Evolutionary conservation across 2,888 invertebrate species (phyloP).

Genomic region (Oscheius sp.): DNA sequence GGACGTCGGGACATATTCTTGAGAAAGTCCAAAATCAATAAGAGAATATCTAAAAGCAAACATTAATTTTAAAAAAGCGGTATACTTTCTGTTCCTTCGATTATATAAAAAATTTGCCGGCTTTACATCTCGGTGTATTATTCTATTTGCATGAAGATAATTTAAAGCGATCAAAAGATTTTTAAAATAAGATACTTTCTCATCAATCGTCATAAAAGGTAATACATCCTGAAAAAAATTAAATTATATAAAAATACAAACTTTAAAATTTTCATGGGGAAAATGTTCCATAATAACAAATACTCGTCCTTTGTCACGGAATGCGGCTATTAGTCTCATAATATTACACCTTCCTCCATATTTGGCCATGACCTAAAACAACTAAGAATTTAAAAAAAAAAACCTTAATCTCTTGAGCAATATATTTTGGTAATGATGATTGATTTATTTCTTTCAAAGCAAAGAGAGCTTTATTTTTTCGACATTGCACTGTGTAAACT

Average conservation of each 20-base stretch:
- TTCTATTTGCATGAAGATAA: conserved; percentile 83
- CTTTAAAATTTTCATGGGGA: conserved; percentile 82
- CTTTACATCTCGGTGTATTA: conserved; percentile 89
- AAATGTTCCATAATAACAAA: conserved; percentile 90
- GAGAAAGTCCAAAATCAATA: conserved; percentile 89
- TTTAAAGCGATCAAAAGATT: conserved; percentile 82
- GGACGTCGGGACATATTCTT: conserved; percentile 71
- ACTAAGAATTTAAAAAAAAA: neutral
- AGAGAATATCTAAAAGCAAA: conserved; percentile 75
- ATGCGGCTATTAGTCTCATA: conserved; percentile 36
- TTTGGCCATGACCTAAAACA: conserved; percentile 20
- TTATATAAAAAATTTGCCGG: conserved; percentile 90
- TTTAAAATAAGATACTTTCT: conserved; percentile 82
- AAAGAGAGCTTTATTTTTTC: conserved; percentile 30
- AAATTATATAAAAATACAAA: conserved; percentile 73
- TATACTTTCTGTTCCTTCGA: conserved; percentile 72
- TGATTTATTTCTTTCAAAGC: conserved; percentile 48
- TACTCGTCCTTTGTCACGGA: conserved; percentile 77
- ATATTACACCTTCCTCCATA: conserved; percentile 26
- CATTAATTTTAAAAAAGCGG: neutral
- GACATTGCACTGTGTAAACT: conserved; percentile 45
- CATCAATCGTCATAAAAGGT: conserved; percentile 69
- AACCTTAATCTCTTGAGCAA: conserved; percentile 31
- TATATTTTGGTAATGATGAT: conserved; percentile 32
- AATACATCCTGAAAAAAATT: conserved; percentile 21